phyloP scores from a whole-genome alignment of 2,797 vertebrate species.

The Pipistrellus pygmaeus region DNA sequence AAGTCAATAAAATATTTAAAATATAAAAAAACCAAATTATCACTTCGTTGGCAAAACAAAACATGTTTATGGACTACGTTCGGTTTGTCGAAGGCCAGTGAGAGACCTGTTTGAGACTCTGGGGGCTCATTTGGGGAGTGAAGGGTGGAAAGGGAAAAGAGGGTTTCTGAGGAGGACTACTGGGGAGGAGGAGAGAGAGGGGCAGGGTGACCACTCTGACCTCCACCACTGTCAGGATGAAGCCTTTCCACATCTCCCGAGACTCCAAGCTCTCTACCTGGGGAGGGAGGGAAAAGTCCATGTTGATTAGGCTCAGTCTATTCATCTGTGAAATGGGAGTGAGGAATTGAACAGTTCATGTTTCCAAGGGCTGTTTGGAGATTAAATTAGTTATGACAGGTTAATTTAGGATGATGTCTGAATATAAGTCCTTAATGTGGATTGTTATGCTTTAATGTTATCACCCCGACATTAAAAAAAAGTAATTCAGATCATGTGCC shows the following conservation, averaged over 20 bases:
- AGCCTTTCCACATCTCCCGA: constrained; percentile 93
- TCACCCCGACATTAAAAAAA: background rate
- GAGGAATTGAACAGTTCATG: no score
- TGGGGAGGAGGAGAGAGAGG: no score
- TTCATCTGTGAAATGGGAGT: background rate
- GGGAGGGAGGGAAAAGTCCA: background rate
- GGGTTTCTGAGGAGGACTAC: background rate
- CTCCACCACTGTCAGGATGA: constrained; percentile 89
- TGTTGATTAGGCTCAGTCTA: background rate
- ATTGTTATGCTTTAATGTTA: background rate
- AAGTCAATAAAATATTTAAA: no score
- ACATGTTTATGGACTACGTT: background rate
- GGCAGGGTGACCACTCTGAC: constrained; percentile 71
- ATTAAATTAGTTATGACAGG: background rate
- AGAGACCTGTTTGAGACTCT: background rate
- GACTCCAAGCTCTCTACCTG: constrained; percentile 89
- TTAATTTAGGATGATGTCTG: background rate
- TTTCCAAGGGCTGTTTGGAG: background rate
- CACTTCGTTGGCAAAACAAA: background rate
- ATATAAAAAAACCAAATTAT: background rate
- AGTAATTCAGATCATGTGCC: background rate
- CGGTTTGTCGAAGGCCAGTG: background rate
- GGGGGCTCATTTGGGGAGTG: background rate
- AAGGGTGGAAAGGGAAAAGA: background rate
- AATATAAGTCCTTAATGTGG: background rate